Evolutionary conservation across 2,888 invertebrate genomes (phyloP), one percentile per base, ranked within the genome.

Genomic region (Cataglyphis cursor): DNA sequence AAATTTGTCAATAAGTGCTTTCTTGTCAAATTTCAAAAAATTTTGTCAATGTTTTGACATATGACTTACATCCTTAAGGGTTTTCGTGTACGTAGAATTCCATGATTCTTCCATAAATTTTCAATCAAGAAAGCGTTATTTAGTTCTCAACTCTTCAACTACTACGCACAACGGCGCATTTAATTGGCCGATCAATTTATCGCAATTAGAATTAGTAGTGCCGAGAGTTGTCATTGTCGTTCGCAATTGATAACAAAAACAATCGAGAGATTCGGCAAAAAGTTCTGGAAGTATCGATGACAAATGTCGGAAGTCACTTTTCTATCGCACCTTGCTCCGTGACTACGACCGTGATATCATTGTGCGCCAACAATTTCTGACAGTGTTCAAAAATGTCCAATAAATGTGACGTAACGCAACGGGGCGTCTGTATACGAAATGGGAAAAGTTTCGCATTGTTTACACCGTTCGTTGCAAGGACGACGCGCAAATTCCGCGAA

Each of bases 401-500:
- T 80, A 70, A 80, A 70, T 70, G 35, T 35, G 59, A 28, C 66
- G 48, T 44, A 57, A 78, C 66, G 78, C 21, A 62, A 31, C 62
- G 44, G 31, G 35, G 21, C n/a, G 66, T n/a, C 75, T 54, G 38
- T 9, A 28, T 31, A 24, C 76, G 78, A 80, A 70, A 80, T 80
- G 59, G 78, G 78, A 80, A 80, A 80, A 80, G 78, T 80, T 70
- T 80, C 18, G 57, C 70, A 80, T 80, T 80, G 78, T 70, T 80
- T 80, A 59, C 78, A 70, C 31, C 35, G 44, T 28, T 24, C 78
- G 78, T 80, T 70, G 68, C 78, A 80, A 75, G 24, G 10, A 44
- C 28, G 81, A 57, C 61, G 65, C 65, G 83, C 74, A 82, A 88
- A 80, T 88, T 83, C 81, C 28, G 38, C 62, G 81, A 80, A 76